Evolutionary conservation across 2,797 vertebrate genomes (phyloP).

Genomic region (Peromyscus melanophrys): DNA sequence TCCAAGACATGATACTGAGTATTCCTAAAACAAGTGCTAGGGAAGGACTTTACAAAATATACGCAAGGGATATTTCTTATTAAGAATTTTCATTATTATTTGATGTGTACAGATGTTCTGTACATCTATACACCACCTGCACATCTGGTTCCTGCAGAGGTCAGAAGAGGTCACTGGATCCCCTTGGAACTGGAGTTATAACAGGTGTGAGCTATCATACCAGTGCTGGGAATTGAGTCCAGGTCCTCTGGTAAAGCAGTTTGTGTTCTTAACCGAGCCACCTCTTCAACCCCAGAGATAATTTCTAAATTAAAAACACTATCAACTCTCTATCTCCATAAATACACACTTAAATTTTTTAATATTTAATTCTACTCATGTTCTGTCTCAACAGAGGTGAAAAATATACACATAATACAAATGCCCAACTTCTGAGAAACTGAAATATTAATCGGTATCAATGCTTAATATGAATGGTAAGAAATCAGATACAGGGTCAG

Average conservation of each 20-base stretch:
- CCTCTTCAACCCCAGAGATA: not conserved
- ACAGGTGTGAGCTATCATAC: not conserved
- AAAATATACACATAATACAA: constrained; percentile 31
- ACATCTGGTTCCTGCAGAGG: not conserved
- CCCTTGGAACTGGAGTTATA: not conserved
- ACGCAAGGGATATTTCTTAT: not conserved
- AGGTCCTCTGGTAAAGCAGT: not conserved
- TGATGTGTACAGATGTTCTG: not conserved
- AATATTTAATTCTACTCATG: constrained; percentile 24
- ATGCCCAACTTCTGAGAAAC: constrained; percentile 48
- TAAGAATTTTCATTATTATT: not conserved
- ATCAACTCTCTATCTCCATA: constrained; percentile 16
- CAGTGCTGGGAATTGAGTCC: not conserved
- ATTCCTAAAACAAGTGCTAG: not conserved
- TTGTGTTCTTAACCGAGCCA: not conserved
- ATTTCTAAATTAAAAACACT: constrained; percentile 21
- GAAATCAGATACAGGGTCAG: not conserved
- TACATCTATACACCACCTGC: not conserved
- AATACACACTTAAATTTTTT: not conserved
- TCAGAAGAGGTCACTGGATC: not conserved
- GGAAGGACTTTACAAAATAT: not conserved
- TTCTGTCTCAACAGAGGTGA: not conserved
- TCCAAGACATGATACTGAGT: not conserved
- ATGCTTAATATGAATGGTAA: constrained; percentile 17
- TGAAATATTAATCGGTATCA: not conserved